Evolutionary conservation across 2,797 vertebrate genomes (phyloP).

Genomic region (Danio choprae): DNA sequence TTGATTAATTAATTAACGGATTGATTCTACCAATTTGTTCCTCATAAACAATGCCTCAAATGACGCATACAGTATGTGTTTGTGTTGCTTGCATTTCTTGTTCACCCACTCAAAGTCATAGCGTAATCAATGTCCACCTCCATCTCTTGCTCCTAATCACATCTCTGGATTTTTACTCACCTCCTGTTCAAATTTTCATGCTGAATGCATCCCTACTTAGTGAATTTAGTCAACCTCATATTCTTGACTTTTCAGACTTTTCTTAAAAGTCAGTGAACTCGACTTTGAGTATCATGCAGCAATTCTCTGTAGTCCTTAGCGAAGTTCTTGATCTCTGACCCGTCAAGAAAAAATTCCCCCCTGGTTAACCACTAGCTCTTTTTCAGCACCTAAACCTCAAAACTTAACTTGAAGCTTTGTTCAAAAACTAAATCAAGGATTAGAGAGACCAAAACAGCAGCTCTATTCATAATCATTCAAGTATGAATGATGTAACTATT

Average conservation of each 20-base stretch:
- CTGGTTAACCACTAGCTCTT: neutral
- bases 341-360: neutral
- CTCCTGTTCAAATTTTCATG: neutral
- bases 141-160: neutral
- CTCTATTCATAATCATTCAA: too few relatives aligned
- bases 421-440: too few relatives aligned
- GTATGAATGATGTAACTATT: too few relatives aligned
- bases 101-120: constrained; percentile 1
- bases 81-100: constrained; percentile 11
- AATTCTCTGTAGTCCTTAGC: neutral
- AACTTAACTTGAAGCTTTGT: too few relatives aligned
- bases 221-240: constrained; percentile 27
- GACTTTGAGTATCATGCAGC: neutral
- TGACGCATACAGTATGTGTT: constrained; percentile 2
- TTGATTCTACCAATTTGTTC: neutral
- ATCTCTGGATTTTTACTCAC: neutral
- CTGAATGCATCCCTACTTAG: neutral
- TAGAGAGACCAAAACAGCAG: too few relatives aligned
- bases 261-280: neutral
- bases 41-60: neutral
- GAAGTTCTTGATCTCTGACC: constrained; percentile 15
- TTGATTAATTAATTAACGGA: too few relatives aligned
- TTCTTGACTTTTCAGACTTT: constrained; percentile 13
- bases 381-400: neutral
- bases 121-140: neutral